Percentiles rank a stretch among this genome's conserved stretches.
phyloP scores from a whole-genome alignment of 2,888 invertebrate genomes.

The Napeogenes inachia region DNA sequence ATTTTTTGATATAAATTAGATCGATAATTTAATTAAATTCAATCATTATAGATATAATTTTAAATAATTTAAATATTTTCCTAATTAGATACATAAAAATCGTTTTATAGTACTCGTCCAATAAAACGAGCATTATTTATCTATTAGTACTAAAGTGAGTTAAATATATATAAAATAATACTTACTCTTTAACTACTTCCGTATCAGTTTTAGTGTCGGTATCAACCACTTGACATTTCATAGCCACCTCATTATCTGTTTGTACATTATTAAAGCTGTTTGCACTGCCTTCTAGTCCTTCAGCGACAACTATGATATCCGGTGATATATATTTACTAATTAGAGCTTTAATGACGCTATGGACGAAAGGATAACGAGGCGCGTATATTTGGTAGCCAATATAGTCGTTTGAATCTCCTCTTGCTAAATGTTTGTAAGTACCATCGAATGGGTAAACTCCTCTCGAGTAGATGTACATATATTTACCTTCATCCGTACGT shows the following conservation, averaged over 20 bases:
- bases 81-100: too few relatives aligned
- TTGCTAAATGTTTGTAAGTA: slow-evolving; percentile 35
- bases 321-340: slow-evolving; percentile 57
- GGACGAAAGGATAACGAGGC: slow-evolving; percentile 57
- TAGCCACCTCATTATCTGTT: slow-evolving; percentile 53
- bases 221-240: slow-evolving; percentile 57
- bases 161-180: slow-evolving; percentile 28
- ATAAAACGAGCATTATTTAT: not conserved
- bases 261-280: slow-evolving; percentile 51
- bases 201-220: slow-evolving; percentile 40
- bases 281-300: slow-evolving; percentile 43
- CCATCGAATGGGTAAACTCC: slow-evolving; percentile 37
- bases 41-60: not conserved
- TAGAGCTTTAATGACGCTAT: slow-evolving; percentile 54
- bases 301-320: slow-evolving; percentile 45
- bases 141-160: not conserved
- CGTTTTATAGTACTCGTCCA: too few relatives aligned
- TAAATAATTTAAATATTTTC: not conserved
- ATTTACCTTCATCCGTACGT: slow-evolving; percentile 56
- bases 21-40: too few relatives aligned
- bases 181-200: slow-evolving; percentile 63
- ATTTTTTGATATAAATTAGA: too few relatives aligned
- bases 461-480: slow-evolving; percentile 36
- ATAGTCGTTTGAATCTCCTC: slow-evolving; percentile 47
- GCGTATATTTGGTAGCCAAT: slow-evolving; percentile 59